Evolutionary conservation across 1,140 invertebrate genomes (phyloP).

Genomic region (Lithobius niger): DNA sequence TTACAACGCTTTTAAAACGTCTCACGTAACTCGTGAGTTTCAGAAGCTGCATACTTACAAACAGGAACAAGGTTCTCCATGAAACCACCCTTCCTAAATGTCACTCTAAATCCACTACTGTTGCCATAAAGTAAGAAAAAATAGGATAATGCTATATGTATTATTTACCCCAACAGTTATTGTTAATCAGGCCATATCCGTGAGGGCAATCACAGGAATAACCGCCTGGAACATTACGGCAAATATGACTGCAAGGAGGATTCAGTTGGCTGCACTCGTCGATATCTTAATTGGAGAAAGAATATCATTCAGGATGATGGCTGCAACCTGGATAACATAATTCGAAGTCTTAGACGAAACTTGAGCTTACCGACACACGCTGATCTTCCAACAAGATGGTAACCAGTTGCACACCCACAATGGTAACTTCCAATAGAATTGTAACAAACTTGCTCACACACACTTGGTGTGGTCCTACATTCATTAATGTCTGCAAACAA

Average conservation of each 20-base stretch:
- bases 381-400: slow-evolving; percentile 1
- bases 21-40: too few relatives aligned
- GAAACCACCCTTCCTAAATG: too few relatives aligned
- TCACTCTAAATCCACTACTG: too few relatives aligned
- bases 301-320: not conserved
- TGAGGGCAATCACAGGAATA: slow-evolving; percentile 4
- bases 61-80: too few relatives aligned
- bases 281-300: slow-evolving; percentile 10
- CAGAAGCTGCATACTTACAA: too few relatives aligned
- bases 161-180: too few relatives aligned
- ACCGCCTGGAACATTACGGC: slow-evolving; percentile 3
- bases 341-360: too few relatives aligned
- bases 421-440: slow-evolving; percentile 1
- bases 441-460: slow-evolving; percentile 5
- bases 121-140: too few relatives aligned
- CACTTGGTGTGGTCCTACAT: not conserved
- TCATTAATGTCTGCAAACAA: slow-evolving; percentile 15
- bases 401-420: slow-evolving; percentile 3
- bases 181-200: not conserved
- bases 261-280: slow-evolving; percentile 12
- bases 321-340: too few relatives aligned
- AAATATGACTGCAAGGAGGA: slow-evolving; percentile 9
- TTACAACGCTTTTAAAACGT: too few relatives aligned
- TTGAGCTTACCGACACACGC: slow-evolving; percentile 15
- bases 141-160: too few relatives aligned